phyloP scores from a whole-genome alignment of 2,113 vertebrate genomes.

The Pimephales promelas region DNA sequence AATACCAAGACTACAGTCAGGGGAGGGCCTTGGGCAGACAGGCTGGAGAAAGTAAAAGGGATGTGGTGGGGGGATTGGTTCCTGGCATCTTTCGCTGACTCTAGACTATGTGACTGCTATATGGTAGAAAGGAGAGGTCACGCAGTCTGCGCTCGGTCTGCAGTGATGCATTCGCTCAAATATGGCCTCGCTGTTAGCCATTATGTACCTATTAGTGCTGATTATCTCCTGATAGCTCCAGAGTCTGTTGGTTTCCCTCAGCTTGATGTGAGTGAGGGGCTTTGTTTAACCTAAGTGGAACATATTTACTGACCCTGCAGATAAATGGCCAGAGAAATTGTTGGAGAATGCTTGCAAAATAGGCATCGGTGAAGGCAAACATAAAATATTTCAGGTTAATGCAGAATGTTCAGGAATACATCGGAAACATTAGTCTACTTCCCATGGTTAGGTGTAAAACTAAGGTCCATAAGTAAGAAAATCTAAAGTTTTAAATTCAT shows the following conservation, averaged over 20 bases:
- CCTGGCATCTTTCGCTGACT: slow-evolving; percentile 62
- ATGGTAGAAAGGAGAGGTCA: slow-evolving; percentile 79
- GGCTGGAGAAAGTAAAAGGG: slow-evolving; percentile 31
- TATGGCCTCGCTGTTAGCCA: slow-evolving; percentile 89
- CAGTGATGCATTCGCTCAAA: slow-evolving; percentile 87
- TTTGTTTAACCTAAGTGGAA: slow-evolving; percentile 93
- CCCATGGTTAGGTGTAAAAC: background rate
- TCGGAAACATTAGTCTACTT: background rate
- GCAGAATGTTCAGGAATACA: background rate
- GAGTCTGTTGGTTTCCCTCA: slow-evolving; percentile 95
- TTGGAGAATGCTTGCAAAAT: background rate
- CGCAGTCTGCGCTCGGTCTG: slow-evolving; percentile 84
- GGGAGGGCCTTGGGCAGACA: slow-evolving; percentile 20
- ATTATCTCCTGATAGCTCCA: slow-evolving; percentile 93
- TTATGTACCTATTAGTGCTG: slow-evolving; percentile 99
- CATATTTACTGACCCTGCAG: slow-evolving; percentile 68
- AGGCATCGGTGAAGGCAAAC: background rate
- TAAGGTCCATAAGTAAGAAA: background rate
- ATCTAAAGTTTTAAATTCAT: background rate
- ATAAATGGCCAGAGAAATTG: slow-evolving; percentile 17
- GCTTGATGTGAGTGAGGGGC: slow-evolving; percentile 88
- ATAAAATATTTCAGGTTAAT: background rate
- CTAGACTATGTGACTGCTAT: slow-evolving; percentile 63
- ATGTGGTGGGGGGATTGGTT: slow-evolving; percentile 54
- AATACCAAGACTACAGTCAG: slow-evolving; percentile 22